Evolutionary conservation across 2,888 invertebrate genomes (phyloP).

Genomic region (Hirtodrosophila histrioides): DNA sequence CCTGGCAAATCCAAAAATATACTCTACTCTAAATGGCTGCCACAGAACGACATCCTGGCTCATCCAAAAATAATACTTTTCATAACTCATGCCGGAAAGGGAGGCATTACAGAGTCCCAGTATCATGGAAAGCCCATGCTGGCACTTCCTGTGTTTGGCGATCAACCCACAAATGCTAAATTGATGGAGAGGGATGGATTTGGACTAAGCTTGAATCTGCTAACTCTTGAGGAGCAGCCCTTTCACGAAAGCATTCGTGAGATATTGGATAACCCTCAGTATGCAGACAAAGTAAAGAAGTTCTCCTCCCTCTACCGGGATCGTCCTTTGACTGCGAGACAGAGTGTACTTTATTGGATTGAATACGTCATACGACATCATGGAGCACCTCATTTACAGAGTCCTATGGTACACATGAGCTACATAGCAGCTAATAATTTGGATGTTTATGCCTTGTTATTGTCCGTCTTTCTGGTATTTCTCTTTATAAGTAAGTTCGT

Average conservation of each 20-base stretch:
- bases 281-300: constrained; percentile 77
- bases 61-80: constrained; percentile 87
- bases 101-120: constrained; percentile 87
- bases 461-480: constrained; percentile 5
- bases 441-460: constrained; percentile 83
- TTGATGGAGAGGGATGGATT: constrained; percentile 67
- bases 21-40: constrained; percentile 87
- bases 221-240: constrained; percentile 56
- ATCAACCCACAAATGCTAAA: constrained; percentile 75
- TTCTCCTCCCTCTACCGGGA: constrained; percentile 85
- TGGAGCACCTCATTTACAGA: constrained; percentile 86
- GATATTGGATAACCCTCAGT: constrained; percentile 70
- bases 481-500: constrained; percentile 2
- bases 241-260: constrained; percentile 59
- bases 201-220: constrained; percentile 61
- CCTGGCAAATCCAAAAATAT: constrained; percentile 84
- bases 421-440: constrained; percentile 84
- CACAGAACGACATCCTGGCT: constrained; percentile 88
- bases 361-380: constrained; percentile 86
- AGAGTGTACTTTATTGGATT: constrained; percentile 86
- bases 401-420: constrained; percentile 85
- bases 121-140: constrained; percentile 86
- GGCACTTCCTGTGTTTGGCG: constrained; percentile 80
- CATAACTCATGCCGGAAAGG: constrained; percentile 88
- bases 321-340: constrained; percentile 85